Evolutionary conservation across 1,140 invertebrate species (phyloP), one percentile per base, ranked within the genome.

Genomic region (Leptonema lineaticorne): DNA sequence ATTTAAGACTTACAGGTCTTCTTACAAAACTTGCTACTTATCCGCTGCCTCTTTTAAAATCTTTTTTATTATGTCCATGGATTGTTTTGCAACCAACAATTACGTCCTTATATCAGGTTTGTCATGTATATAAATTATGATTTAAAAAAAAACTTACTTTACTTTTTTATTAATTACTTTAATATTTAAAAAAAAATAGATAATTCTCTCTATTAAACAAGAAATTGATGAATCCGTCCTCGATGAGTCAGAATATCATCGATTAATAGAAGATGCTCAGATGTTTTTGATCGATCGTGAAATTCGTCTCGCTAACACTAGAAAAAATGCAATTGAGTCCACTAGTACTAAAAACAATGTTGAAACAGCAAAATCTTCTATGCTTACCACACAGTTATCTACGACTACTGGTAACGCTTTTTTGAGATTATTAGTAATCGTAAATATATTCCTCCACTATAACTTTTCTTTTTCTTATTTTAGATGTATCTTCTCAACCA

Each of bases 51-150:
- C 78, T 98, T 16, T 81, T 98, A 7, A 86, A 92, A 56, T 92
- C 94, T 0, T 90, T 97, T 77, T 81, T 98, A 27, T 83, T 98
- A 9, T 94, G 94, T 76, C 88, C 93, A 68, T 90, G 89, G 64
- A 87, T 95, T 59, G 89, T 94, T 59, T 88, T 95, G 74, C 93
- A 95, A 76, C 93, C 94, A 1, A 92, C 92, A 75, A 91, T 96
- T 71, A 91, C 92, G 76, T 96, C 93, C 16, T 83, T 98, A 58
- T 91, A 92, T 80, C 93, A 96, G 86, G 93, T 95, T 30, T 22
- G 28, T 30, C 33, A 20, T 27, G 2, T 1, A 29, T 33, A 18
- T 33, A n/a, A 14, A 33, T 22, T 4, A 22, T 33, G 33, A 33
- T 33, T 59, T 16, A 8, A 28, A 33, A 16, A 18, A 16, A 16